phyloP scores from a whole-genome alignment of 2,113 vertebrate genomes.

The Fregetta grallaria region DNA sequence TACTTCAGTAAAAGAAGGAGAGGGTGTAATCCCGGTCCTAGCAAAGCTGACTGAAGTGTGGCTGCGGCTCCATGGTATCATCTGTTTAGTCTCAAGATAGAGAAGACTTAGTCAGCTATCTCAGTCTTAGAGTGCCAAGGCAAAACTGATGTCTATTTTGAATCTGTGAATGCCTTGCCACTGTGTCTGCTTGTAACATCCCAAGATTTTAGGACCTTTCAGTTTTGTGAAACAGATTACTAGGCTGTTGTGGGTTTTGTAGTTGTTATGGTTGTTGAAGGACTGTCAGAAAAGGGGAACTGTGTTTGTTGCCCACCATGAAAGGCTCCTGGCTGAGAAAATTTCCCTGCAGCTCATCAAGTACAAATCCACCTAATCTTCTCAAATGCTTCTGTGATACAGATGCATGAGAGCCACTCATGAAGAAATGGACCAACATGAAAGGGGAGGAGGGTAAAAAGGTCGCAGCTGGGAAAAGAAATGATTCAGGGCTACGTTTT shows the following conservation, averaged over 20 bases:
- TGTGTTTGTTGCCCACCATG: not conserved
- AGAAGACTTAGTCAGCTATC: not conserved
- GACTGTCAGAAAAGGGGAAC: not conserved
- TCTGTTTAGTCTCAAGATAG: not conserved
- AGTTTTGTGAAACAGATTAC: not conserved
- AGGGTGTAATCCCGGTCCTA: not conserved
- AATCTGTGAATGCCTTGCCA: not conserved
- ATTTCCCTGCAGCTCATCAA: not conserved
- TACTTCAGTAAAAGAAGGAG: not conserved
- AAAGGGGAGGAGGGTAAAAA: not conserved
- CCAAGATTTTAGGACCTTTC: not conserved
- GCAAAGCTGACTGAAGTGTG: not conserved
- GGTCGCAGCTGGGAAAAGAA: not conserved
- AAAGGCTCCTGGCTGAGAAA: slow-evolving; percentile 9
- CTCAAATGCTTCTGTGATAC: not conserved
- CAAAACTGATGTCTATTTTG: not conserved
- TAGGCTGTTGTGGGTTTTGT: not conserved
- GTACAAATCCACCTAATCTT: not conserved
- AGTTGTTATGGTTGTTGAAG: not conserved
- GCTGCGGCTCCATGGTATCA: not conserved
- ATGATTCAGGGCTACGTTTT: not conserved
- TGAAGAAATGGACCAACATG: not conserved
- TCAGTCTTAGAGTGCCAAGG: not conserved
- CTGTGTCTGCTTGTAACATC: not conserved
- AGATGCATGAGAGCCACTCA: not conserved